Base-by-base conservation (phyloP, 2,113 vertebrate genomes). In the Rhizomys pruinosus region DNA sequence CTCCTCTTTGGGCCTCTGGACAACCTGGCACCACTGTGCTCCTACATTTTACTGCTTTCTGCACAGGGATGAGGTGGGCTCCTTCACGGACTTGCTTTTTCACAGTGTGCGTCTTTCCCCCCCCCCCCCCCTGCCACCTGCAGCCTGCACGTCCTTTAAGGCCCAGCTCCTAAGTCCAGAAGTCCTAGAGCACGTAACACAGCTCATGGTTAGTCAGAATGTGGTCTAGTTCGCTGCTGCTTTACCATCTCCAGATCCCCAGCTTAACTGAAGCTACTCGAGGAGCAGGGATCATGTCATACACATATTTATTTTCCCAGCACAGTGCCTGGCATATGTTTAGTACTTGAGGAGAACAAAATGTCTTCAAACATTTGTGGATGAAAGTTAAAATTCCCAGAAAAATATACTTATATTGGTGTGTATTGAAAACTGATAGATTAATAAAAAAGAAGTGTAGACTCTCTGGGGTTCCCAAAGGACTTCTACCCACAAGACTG, bases 331-430 rank as follows among this genome's bases (percentile, higher is more conserved):
- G 73, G 37, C 73, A 12, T 37, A 76, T 78, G 44, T 39, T 72
- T 78, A 68, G 69, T 72, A 76, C 44, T 68, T 84, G 69, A 77
- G 47, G 37, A 34, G 57, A 85, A 88, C 59, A 84, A 80, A 77
- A 71, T 57, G 55, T 91, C 77, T 91, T 84, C 52, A 85, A 64
- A 39, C 3, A 92, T 85, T 91, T 93, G 64, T 79, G 32, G 42
- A 55, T 71, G 78, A 92, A 95, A 94, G 64, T 89, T 66, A 84
- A 82, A 87, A 86, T 61, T 17, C 92, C 29, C 71, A 72, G 69
- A 94, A 78, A 92, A 94, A n/a, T 59, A 61, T 63, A 61, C 76
- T 94, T 81, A 69, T 37, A 76, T 66, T 76, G 44, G 47, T 61
- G 57, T 71, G 34, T 27, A 44, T 37, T 88, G 11, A 79, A 92